These are phyloP conservation scores for Tokudaia tokunoshimensis DNA, from an alignment of 2,797 vertebrate genomes.

Conservation along the genomic window DNA sequence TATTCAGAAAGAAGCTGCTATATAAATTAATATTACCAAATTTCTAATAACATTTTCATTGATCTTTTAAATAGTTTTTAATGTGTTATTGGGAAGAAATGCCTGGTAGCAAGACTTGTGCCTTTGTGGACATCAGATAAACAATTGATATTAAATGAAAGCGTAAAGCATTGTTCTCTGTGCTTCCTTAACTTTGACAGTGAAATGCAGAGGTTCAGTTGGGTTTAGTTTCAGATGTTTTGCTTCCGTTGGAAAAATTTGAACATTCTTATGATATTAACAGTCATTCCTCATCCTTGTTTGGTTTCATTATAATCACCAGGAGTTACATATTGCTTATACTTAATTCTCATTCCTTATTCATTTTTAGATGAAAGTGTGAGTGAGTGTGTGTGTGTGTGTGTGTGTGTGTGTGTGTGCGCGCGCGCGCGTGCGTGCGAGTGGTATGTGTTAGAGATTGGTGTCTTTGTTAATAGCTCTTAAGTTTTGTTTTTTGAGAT, in stretches of 20 bases:
- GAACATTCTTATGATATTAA: neutral
- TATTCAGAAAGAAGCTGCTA: conserved; percentile 38
- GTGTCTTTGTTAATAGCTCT: neutral
- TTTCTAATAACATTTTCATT: conserved; percentile 24
- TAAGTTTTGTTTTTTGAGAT: neutral
- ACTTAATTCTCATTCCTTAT: conserved; percentile 45
- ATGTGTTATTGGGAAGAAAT: conserved; percentile 5
- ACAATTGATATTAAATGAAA: conserved; percentile 5
- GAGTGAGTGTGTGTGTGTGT: neutral
- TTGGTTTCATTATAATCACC: conserved; percentile 35
- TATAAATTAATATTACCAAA: conserved; percentile 19
- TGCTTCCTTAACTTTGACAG: conserved; percentile 27
- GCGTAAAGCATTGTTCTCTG: neutral
- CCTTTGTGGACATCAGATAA: neutral
- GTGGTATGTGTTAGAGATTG: neutral
- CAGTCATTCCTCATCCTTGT: conserved; percentile 3
- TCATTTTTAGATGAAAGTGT: neutral
- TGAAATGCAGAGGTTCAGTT: conserved; percentile 17
- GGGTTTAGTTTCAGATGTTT: conserved; percentile 46
- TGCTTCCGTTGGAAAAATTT: conserved; percentile 2
- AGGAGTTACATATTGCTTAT: conserved; percentile 33
- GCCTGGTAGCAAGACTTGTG: neutral
- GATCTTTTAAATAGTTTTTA: conserved; percentile 23
- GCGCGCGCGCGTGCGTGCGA: no score
- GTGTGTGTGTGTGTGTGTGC: neutral